phyloP scores from a whole-genome alignment of 1,140 invertebrate species.

The Pseudachorutes palmiensis region DNA sequence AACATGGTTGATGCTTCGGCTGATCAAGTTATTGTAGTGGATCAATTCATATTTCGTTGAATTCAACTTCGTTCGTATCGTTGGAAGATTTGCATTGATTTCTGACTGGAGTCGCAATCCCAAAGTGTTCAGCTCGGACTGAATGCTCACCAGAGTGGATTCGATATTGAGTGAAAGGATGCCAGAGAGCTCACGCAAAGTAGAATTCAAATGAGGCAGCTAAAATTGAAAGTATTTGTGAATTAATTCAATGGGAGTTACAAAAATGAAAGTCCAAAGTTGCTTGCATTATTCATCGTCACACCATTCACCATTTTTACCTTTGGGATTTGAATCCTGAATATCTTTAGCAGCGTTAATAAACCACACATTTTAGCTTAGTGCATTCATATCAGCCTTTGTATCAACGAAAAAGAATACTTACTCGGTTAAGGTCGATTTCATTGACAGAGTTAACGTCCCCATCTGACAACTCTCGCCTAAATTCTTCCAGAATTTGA shows the following conservation, averaged over 20 bases:
- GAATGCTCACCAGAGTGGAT: neutral
- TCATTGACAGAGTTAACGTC: neutral
- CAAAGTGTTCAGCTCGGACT: neutral
- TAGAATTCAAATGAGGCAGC: constrained; percentile 1
- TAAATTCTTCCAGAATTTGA: constrained; percentile 5
- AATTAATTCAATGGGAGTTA: too few relatives aligned
- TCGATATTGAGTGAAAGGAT: neutral
- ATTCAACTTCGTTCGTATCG: neutral
- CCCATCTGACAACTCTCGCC: neutral
- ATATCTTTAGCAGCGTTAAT: neutral
- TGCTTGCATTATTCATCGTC: neutral
- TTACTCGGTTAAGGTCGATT: neutral
- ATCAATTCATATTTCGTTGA: neutral
- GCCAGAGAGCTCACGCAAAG: neutral
- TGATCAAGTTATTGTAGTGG: constrained; percentile 1
- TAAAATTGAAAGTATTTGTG: neutral
- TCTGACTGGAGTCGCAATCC: neutral
- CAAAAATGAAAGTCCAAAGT: too few relatives aligned
- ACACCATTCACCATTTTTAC: neutral
- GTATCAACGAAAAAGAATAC: too few relatives aligned
- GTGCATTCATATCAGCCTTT: too few relatives aligned
- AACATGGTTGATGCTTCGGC: neutral
- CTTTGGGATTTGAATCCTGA: constrained; percentile 11
- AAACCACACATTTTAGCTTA: too few relatives aligned
- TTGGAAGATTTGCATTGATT: neutral